Evolutionary conservation across 2,888 invertebrate genomes (phyloP).

Genomic region (Trachelus iudaicus): DNA sequence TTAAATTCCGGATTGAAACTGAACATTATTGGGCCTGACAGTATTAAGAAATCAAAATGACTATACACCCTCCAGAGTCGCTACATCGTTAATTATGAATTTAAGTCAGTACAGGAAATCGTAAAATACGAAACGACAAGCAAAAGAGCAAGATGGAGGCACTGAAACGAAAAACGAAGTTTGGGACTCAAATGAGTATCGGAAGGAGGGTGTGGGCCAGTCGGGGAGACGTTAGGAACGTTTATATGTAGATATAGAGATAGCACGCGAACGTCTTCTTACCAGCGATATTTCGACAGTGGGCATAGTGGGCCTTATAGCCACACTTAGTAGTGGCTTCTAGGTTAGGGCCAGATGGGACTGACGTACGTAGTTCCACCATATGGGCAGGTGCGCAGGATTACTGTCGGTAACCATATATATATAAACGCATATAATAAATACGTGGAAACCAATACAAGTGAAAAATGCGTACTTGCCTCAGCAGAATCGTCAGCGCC

Average conservation of each 20-base stretch:
- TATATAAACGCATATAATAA: constrained; percentile 2
- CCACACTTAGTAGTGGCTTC: too few relatives aligned
- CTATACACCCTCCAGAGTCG: too few relatives aligned
- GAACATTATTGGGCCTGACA: too few relatives aligned
- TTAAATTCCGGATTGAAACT: too few relatives aligned
- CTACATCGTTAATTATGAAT: too few relatives aligned
- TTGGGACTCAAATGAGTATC: not conserved
- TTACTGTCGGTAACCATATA: not conserved
- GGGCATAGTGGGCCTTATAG: too few relatives aligned
- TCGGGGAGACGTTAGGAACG: not conserved
- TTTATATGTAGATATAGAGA: not conserved
- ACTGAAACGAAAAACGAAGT: not conserved
- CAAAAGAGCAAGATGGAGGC: too few relatives aligned
- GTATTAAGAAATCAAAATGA: too few relatives aligned
- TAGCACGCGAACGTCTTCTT: constrained; percentile 1
- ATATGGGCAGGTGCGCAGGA: constrained; percentile 61
- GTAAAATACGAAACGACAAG: too few relatives aligned
- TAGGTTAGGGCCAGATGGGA: constrained; percentile 19
- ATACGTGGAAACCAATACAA: constrained; percentile 17
- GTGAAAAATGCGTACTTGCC: constrained; percentile 22
- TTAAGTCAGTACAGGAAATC: too few relatives aligned
- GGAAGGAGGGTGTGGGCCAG: too few relatives aligned
- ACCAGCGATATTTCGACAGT: not conserved
- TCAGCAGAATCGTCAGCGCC: constrained; percentile 1
- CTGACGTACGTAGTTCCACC: constrained; percentile 36